Conservation (phyloP, 2,888 invertebrate genomes). For the Unio pictorum region DNA sequence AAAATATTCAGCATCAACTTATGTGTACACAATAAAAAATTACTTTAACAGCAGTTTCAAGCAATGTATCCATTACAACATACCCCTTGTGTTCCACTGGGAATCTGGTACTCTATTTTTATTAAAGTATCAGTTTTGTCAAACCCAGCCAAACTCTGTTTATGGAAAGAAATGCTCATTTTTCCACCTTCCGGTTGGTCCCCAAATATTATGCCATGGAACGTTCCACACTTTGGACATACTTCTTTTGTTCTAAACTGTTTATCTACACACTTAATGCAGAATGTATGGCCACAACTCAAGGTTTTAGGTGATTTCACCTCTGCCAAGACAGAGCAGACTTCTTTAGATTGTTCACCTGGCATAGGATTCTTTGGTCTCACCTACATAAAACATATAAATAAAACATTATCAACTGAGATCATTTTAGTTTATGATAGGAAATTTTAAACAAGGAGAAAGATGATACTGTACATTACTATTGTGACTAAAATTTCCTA, state of each 20-base stretch:
- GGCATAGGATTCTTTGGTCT: no score
- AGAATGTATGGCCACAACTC: constrained; percentile 31
- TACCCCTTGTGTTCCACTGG: constrained; percentile 50
- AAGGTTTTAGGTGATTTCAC: constrained; percentile 18
- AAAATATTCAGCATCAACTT: no score
- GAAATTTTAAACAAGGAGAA: no score
- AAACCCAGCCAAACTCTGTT: constrained; percentile 23
- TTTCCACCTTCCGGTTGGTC: constrained; percentile 33
- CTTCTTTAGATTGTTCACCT: neutral
- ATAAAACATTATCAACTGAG: no score
- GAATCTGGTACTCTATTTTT: constrained; percentile 38
- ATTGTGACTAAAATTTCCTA: no score
- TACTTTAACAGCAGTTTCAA: no score
- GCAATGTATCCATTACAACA: constrained; percentile 1
- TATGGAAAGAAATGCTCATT: constrained; percentile 12
- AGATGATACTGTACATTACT: no score
- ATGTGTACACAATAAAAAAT: no score
- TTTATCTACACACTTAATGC: constrained; percentile 22
- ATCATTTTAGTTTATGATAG: no score
- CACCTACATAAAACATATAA: no score
- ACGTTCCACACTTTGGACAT: constrained; percentile 72
- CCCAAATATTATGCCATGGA: constrained; percentile 27
- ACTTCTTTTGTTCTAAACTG: constrained; percentile 24
- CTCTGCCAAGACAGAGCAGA: constrained; percentile 27
- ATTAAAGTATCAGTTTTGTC: constrained; percentile 26